Evolutionary conservation across 2,797 vertebrate genomes (phyloP), one percentile per base, ranked within the genome.

Genomic region (Manis crassicaudata): DNA sequence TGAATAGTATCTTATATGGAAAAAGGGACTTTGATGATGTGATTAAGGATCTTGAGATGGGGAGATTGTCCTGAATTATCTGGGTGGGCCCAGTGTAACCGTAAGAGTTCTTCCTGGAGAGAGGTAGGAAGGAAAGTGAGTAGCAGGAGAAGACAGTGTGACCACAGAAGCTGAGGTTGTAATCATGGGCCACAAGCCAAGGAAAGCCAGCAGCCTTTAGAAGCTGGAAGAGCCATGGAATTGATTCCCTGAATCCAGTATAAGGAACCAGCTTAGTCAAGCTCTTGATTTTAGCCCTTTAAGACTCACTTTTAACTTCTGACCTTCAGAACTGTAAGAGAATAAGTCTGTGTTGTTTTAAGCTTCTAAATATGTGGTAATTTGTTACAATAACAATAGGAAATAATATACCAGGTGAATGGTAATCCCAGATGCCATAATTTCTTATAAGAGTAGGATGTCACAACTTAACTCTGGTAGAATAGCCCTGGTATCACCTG

Each of bases 21-120:
- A 87, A 68, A 93, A 87, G 68, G 32, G 62, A 68, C n/a, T 95
- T 82, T 86, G 8, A 14, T 56, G 46, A 35, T 95, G 11, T 84
- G 35, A 73, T 60, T 77, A 88, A 91, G 11, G 65, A 43, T 54
- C 76, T 96, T 56, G 37, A 95, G 17, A 62, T 70, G 23, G 40
- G 21, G 9, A 65, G 43, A 73, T 86, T 63, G 73, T 37, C 20
- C 62, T 82, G 54, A 67, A 89, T 88, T 94, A 63, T 32, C 37
- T 56, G 1, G 3, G 27, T 91, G 37, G 12, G 17, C 4, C 54
- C n/a, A 58, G 11, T 52, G 40, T 91, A 54, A 77, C 65, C 63
- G 75, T 17, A 83, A 40, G 60, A 3, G 21, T 80, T 29, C 6
- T 63, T 43, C 58, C 68, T 60, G 85, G 16, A 79, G 73, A 81